Percentiles rank a stretch among this genome's conserved stretches.
phyloP scores from a whole-genome alignment of 2,888 invertebrate species.

The Ypsolopha sequella region DNA sequence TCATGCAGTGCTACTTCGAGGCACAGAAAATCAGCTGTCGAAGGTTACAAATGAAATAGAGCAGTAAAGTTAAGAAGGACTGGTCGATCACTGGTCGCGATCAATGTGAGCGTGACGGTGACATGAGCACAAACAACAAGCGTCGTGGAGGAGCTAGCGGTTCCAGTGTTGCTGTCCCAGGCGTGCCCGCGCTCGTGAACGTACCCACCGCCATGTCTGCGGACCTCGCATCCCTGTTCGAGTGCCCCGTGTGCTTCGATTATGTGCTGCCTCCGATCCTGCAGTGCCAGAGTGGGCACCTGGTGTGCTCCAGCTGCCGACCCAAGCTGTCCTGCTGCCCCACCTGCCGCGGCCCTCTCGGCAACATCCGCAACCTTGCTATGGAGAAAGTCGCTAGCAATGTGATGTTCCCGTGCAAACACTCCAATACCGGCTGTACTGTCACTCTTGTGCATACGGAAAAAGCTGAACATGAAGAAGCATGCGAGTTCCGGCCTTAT shows the following conservation, averaged over 20 bases:
- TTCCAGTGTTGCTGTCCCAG: constrained; percentile 65
- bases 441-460: constrained; percentile 95
- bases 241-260: constrained; percentile 99
- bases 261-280: constrained; percentile 99
- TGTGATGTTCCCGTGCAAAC: constrained; percentile 99
- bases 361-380: constrained; percentile 97
- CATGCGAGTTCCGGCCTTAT: constrained; percentile 98
- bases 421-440: constrained; percentile 94
- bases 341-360: constrained; percentile 96
- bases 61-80: constrained; percentile 18
- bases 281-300: constrained; percentile 98
- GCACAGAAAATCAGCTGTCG: constrained; percentile 50
- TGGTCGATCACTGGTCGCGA: constrained; percentile 32
- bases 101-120: constrained; percentile 56
- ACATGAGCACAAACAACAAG: constrained; percentile 69
- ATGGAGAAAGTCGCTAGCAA: constrained; percentile 99
- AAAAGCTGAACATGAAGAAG: constrained; percentile 98
- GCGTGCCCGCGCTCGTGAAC: constrained; percentile 66
- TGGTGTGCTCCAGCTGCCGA: constrained; percentile 97
- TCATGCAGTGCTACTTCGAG: constrained; percentile 39
- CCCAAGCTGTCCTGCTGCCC: constrained; percentile 98
- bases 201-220: constrained; percentile 80
- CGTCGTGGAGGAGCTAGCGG: constrained; percentile 64
- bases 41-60: constrained; percentile 57
- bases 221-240: constrained; percentile 91